A percentile compares a stretch with the other conserved stretches of the same genome.
Conservation (phyloP, 2,888 invertebrate genomes). For the Diaperis boleti region DNA sequence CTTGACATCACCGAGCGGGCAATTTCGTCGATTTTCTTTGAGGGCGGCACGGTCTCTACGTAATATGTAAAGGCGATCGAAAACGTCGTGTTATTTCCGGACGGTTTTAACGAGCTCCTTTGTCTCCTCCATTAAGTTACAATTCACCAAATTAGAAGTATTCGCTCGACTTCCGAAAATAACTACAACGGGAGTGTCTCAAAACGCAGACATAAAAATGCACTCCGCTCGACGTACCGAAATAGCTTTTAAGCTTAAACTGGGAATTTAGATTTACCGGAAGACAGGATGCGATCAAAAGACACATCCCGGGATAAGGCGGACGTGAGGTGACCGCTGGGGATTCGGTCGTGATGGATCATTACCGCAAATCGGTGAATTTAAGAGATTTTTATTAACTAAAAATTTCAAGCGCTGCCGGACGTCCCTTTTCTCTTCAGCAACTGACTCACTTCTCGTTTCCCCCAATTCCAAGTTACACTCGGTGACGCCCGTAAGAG, state of each 20-base stretch:
- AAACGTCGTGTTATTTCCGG: neutral
- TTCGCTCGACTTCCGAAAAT: conserved; percentile 16
- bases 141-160: conserved; percentile 3
- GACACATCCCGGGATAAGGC: too few species aligned
- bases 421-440: too few species aligned
- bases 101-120: neutral
- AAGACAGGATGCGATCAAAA: too few species aligned
- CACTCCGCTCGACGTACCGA: conserved; percentile 18
- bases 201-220: conserved; percentile 34
- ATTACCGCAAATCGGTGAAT: too few species aligned
- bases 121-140: neutral
- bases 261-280: conserved; percentile 20
- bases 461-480: neutral
- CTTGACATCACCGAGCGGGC: conserved; percentile 3
- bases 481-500: conserved; percentile 39
- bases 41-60: neutral
- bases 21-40: conserved; percentile 3
- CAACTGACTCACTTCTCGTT: too few species aligned
- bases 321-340: too few species aligned
- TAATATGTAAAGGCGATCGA: neutral
- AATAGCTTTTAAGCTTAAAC: conserved; percentile 35
- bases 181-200: conserved; percentile 20
- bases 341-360: too few species aligned
- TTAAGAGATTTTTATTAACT: too few species aligned
- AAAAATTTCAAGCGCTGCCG: too few species aligned